Base-by-base conservation (phyloP, 2,888 invertebrate genomes). In the Cacoxenus indagator region DNA sequence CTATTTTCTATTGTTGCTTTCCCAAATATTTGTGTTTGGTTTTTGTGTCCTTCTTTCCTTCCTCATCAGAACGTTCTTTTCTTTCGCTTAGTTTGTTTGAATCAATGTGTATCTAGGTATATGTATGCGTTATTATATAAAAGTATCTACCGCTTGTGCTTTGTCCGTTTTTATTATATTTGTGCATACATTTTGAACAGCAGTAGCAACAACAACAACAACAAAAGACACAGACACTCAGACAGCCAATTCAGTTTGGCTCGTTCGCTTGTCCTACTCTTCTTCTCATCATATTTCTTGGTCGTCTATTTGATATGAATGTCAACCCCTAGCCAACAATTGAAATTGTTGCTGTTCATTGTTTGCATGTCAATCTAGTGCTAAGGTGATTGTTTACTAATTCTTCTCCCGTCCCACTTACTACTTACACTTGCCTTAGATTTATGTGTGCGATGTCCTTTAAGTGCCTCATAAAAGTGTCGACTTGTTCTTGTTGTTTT, bases 381-480 rank as follows among this genome's bases (percentile, higher is more conserved):
- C 3, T 48, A n/a, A 19, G 17, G 22, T 51, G 51, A 17, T 51
- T 51, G 51, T 51, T 51, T 51, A 22, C 0, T 19, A 6, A 9
- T 22, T 22, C 22, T 19, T 19, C 51, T 8, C 59, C 43, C 19
- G 22, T 24, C 54, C 31, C 45, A 14, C 19, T 48, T 37, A 43
- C 59, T 37, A 26, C 17, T 37, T 37, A 4, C 48, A 55, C 55
- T 64, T 59, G 46, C 74, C 61, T n/a, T n/a, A n/a, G 45, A 59
- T 45, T 79, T 78, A 83, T 74, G 71, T n/a, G n/a, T 75, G 76
- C 76, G 82, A 76, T 84, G 84, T 83, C 82, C 83, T 78, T 84
- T 83, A 84, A 83, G 84, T 78, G 83, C 78, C 82, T 79, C 82
- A 84, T 82, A 84, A 82, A 84, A 84, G 80, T 84, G 84, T 82